phyloP scores from a whole-genome alignment of 2,888 invertebrate genomes.

The Stramonita haemastoma region DNA sequence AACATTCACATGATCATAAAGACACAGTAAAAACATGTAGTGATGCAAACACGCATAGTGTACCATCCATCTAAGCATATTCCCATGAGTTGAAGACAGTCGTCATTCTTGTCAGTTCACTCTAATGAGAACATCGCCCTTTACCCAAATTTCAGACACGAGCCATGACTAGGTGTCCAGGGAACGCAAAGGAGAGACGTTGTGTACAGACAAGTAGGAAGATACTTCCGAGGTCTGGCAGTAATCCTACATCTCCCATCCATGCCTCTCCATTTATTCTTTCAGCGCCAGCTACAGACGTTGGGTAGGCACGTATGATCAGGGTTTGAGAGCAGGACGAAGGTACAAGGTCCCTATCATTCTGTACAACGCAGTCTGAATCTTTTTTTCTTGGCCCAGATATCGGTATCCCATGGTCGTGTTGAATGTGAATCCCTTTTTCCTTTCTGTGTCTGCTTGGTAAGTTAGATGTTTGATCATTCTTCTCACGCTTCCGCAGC shows the following conservation, averaged over 20 bases:
- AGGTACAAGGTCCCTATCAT: constrained; percentile 1
- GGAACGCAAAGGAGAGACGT: too few relatives aligned
- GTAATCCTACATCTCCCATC: constrained; percentile 2
- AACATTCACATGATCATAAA: too few relatives aligned
- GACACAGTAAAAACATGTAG: neutral
- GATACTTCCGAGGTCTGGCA: neutral
- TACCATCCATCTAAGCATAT: too few relatives aligned
- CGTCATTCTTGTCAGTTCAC: too few relatives aligned
- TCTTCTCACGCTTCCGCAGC: neutral
- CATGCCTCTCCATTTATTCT: neutral
- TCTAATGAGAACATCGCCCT: too few relatives aligned
- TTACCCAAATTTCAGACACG: too few relatives aligned
- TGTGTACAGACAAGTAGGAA: neutral
- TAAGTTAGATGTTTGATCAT: constrained; percentile 20
- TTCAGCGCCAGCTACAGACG: neutral
- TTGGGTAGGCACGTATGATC: constrained; percentile 22
- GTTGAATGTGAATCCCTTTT: constrained; percentile 20
- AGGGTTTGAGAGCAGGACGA: neutral
- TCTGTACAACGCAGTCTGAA: constrained; percentile 35
- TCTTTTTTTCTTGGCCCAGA: neutral
- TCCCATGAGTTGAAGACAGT: too few relatives aligned
- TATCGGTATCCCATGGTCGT: constrained; percentile 30
- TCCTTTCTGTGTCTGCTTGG: neutral
- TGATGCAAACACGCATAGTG: too few relatives aligned
- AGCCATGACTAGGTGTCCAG: too few relatives aligned